phyloP scores from a whole-genome alignment of 2,797 vertebrate genomes.

The Podarcis siculus region DNA sequence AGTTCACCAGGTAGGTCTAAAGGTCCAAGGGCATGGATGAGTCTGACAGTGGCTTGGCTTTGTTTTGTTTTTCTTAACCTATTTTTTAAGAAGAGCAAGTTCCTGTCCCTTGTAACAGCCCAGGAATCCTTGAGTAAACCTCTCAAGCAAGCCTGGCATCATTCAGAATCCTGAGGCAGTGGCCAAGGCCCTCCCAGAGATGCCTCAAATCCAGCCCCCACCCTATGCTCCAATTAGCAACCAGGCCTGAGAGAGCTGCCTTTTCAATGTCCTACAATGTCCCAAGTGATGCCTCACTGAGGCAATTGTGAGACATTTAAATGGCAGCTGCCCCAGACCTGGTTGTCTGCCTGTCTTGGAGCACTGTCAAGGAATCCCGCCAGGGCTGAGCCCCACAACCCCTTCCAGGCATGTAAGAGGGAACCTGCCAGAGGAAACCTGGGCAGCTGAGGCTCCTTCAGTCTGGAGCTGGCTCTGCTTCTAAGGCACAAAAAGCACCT shows the following conservation, averaged over 20 bases:
- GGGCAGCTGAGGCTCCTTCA: not conserved
- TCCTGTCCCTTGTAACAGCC: too few relatives aligned
- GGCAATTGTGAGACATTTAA: not conserved
- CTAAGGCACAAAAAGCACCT: not conserved
- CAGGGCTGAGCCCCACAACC: not conserved
- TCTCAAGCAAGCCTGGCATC: not conserved
- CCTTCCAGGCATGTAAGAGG: not conserved
- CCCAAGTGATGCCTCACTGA: not conserved
- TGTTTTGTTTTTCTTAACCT: not conserved
- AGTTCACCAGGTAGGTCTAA: constrained; percentile 89
- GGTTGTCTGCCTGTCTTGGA: not conserved
- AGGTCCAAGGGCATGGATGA: too few relatives aligned
- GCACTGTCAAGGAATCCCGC: not conserved
- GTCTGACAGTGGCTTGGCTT: not conserved
- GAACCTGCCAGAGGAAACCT: not conserved
- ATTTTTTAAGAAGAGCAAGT: too few relatives aligned
- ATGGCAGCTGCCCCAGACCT: too few relatives aligned
- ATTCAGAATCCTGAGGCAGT: not conserved
- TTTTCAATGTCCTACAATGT: not conserved
- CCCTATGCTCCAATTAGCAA: not conserved
- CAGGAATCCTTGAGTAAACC: too few relatives aligned
- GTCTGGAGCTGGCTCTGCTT: not conserved
- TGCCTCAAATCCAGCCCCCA: not conserved
- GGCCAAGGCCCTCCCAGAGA: too few relatives aligned
- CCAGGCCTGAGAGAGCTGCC: not conserved